Evolutionary conservation across 2,113 vertebrate genomes (phyloP).

Genomic region (Sylvietta virens): DNA sequence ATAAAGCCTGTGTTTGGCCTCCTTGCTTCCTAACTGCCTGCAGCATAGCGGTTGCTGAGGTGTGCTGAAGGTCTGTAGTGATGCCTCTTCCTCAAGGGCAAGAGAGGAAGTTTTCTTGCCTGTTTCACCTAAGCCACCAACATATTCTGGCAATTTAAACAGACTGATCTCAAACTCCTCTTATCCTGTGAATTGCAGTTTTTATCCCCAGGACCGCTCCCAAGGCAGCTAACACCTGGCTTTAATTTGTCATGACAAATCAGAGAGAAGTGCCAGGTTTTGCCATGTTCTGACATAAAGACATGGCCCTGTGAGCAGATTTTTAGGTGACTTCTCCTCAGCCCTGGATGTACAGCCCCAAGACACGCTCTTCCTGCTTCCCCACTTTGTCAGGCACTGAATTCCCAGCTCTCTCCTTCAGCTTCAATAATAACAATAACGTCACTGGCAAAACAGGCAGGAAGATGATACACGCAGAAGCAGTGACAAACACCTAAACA

Average conservation of each 20-base stretch:
- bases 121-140: not conserved
- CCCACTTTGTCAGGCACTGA: not conserved
- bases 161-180: not conserved
- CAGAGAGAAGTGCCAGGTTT: not conserved
- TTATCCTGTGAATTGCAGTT: not conserved
- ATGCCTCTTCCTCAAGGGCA: not conserved
- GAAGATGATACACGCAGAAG: slow-evolving; percentile 40
- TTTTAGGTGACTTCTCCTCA: not conserved
- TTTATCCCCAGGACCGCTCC: not conserved
- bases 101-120: not conserved
- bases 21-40: not conserved
- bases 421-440: not conserved
- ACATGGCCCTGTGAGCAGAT: not conserved
- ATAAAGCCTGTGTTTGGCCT: not conserved
- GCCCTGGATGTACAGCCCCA: not conserved
- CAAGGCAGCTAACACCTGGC: not conserved
- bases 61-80: not conserved
- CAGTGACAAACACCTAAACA: slow-evolving; percentile 6
- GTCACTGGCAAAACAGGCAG: not conserved
- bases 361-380: not conserved
- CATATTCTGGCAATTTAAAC: not conserved
- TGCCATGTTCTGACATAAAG: not conserved
- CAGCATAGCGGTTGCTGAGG: not conserved
- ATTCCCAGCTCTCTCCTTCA: not conserved
- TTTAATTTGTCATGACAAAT: not conserved